Conservation (phyloP, 2,888 invertebrate species). For the Theristus sp. region DNA sequence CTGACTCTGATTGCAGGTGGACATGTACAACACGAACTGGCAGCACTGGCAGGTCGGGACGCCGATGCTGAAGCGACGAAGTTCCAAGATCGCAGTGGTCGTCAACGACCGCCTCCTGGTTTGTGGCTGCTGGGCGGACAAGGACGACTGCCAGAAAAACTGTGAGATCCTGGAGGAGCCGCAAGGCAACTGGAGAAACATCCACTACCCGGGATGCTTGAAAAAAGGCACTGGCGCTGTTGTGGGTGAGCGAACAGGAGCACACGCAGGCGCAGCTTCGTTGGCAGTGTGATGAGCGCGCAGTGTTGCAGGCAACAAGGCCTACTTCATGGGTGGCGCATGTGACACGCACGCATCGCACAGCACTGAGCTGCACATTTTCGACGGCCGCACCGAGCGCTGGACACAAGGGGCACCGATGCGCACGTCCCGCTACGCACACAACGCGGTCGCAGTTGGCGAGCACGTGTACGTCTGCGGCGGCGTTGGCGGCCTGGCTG, state of each 20-base stretch:
- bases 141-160: neutral
- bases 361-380: too few species aligned
- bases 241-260: too few species aligned
- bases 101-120: neutral
- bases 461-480: neutral
- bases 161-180: neutral
- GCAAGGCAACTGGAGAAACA: neutral
- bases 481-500: neutral
- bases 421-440: too few species aligned
- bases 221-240: neutral
- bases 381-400: too few species aligned
- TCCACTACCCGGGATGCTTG: neutral
- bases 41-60: neutral
- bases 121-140: neutral
- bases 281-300: too few species aligned
- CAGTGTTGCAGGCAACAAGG: too few species aligned
- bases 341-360: too few species aligned
- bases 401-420: too few species aligned
- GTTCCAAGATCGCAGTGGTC: neutral
- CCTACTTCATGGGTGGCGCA: too few species aligned
- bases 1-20: too few species aligned
- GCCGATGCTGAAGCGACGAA: neutral
- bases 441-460: too few species aligned
- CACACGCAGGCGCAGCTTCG: too few species aligned
- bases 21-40: neutral